phyloP scores from a whole-genome alignment of 1,140 invertebrate species.

The Lasaia peninsularis region DNA sequence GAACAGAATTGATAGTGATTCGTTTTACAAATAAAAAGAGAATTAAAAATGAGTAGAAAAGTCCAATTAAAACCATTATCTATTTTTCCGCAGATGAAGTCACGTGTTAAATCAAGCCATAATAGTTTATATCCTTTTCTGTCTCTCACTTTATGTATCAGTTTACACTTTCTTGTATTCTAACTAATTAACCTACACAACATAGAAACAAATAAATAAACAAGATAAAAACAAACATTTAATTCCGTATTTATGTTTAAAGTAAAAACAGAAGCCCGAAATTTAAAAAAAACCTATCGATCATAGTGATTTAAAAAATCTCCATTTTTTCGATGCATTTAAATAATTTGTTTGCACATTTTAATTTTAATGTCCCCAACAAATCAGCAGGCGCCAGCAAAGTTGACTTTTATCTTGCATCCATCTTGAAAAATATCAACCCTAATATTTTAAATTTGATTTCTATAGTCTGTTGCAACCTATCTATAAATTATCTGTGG shows the following conservation, averaged over 20 bases:
- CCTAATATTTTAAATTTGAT: conserved; percentile 20
- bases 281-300: background rate
- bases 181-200: too few relatives aligned
- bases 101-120: too few relatives aligned
- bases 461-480: conserved; percentile 4
- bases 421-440: conserved; percentile 19
- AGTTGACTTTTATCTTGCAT: background rate
- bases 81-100: too few relatives aligned
- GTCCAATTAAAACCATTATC: too few relatives aligned
- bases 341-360: conserved; percentile 11
- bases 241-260: background rate
- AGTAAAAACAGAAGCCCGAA: background rate
- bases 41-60: too few relatives aligned
- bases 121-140: too few relatives aligned
- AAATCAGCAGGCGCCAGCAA: conserved; percentile 8
- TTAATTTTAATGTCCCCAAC: conserved; percentile 13
- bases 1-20: too few relatives aligned
- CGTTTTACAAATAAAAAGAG: too few relatives aligned
- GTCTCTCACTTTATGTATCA: too few relatives aligned
- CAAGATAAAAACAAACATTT: background rate
- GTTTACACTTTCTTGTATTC: too few relatives aligned
- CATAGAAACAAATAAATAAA: too few relatives aligned
- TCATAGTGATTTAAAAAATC: background rate
- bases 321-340: conserved; percentile 5
- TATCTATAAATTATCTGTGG: conserved; percentile 5